A percentile compares a stretch with the other conserved stretches of the same genome.
These are phyloP conservation scores for Lycodopsis pacificus DNA, from an alignment of 2,797 vertebrate genomes.

Conservation along the genomic window DNA sequence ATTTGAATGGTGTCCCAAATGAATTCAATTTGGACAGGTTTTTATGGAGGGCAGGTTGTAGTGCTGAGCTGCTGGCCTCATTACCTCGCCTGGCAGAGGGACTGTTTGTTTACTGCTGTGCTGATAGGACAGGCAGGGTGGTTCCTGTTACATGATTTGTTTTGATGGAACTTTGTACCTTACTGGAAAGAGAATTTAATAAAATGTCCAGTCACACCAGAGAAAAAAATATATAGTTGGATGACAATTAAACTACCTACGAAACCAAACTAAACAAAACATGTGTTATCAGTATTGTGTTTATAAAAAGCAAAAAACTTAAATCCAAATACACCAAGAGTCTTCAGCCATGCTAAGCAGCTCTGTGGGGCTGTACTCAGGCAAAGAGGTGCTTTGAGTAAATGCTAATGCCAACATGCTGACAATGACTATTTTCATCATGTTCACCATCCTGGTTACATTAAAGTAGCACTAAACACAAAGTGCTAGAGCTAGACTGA, in stretches of 20 bases:
- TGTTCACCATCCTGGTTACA: not conserved
- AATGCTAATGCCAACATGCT: not conserved
- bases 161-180: constrained; percentile 37
- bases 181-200: constrained; percentile 2
- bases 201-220: not conserved
- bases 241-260: not conserved
- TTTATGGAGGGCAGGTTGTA: constrained; percentile 29
- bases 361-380: not conserved
- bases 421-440: not conserved
- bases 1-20: constrained; percentile 50
- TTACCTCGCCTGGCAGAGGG: constrained; percentile 43
- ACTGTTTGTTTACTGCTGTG: constrained; percentile 52
- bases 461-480: no score
- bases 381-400: not conserved
- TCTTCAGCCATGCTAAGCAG: not conserved
- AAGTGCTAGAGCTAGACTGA: no score
- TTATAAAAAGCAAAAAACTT: not conserved
- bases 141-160: constrained; percentile 17
- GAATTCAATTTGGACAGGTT: constrained; percentile 22
- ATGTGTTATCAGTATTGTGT: not conserved
- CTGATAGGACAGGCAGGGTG: constrained; percentile 26
- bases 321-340: not conserved
- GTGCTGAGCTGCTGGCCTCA: constrained; percentile 43
- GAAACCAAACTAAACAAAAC: not conserved
- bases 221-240: not conserved